Evolutionary conservation across 1,140 invertebrate genomes (phyloP).

Genomic region (Adelges cooleyi): DNA sequence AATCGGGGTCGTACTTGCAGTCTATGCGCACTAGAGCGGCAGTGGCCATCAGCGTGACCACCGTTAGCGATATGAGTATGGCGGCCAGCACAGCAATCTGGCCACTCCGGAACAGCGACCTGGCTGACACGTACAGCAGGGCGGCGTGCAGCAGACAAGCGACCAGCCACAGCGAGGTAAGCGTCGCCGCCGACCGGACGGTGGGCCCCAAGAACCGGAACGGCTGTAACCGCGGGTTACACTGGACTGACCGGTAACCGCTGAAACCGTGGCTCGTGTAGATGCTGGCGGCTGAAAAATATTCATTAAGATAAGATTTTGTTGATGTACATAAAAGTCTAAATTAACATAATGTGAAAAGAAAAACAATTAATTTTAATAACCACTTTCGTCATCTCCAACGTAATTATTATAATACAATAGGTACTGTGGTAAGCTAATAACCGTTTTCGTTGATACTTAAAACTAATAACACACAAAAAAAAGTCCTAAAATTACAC

Average conservation of each 20-base stretch:
- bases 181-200: slow-evolving; percentile 37
- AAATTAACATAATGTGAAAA: too few species aligned
- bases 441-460: too few species aligned
- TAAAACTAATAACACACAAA: too few species aligned
- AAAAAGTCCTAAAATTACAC: too few species aligned
- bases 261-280: slow-evolving; percentile 39
- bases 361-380: too few species aligned
- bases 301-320: slow-evolving; percentile 8
- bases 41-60: slow-evolving; percentile 30
- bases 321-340: too few species aligned
- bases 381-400: too few species aligned
- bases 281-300: slow-evolving; percentile 38
- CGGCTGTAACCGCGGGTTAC: slow-evolving; percentile 38
- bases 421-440: too few species aligned
- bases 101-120: slow-evolving; percentile 26
- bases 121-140: slow-evolving; percentile 28
- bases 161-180: slow-evolving; percentile 42
- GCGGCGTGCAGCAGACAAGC: slow-evolving; percentile 36
- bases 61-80: slow-evolving; percentile 30
- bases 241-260: slow-evolving; percentile 38
- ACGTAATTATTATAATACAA: too few species aligned
- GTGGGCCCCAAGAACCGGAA: slow-evolving; percentile 42
- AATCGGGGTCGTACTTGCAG: slow-evolving; percentile 34
- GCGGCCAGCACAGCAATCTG: slow-evolving; percentile 31
- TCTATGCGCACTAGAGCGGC: slow-evolving; percentile 31